Percentiles rank a stretch among this genome's conserved stretches.
Evolutionary conservation across 2,113 vertebrate genomes (phyloP).

Genomic region (Arizona elegans): DNA sequence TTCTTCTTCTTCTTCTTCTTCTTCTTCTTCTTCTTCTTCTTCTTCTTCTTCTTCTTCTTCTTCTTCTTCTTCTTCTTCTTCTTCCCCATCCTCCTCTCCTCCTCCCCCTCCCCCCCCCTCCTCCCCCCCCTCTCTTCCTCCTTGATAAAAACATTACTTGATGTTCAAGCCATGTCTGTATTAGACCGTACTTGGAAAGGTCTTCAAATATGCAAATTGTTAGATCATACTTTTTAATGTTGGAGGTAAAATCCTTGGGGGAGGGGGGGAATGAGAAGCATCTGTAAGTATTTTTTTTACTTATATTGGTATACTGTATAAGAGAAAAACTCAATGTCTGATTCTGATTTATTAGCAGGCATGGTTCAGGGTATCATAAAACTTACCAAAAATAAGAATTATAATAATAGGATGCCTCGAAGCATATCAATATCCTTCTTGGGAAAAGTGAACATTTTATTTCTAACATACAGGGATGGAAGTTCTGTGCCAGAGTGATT

Average conservation of each 20-base stretch:
- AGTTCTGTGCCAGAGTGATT: not conserved
- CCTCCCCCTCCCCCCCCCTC: accelerated
- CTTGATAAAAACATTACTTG: not conserved
- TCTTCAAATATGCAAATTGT: not conserved
- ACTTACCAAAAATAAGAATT: not conserved
- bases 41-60: too few species aligned
- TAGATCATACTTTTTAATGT: not conserved
- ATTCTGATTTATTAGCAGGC: not conserved
- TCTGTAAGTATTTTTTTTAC: not conserved
- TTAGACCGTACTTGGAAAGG: not conserved
- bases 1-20: too few species aligned
- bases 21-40: accelerated
- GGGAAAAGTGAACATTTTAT: not conserved
- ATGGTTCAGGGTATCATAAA: not conserved
- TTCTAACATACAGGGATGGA: not conserved
- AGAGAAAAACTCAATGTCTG: not conserved
- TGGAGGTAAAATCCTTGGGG: not conserved
- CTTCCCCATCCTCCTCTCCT: not conserved
- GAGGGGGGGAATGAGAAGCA: not conserved
- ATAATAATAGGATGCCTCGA: not conserved
- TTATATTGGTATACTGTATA: not conserved
- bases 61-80: accelerated
- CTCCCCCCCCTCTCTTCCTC: not conserved
- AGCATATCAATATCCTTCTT: not conserved
- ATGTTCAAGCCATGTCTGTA: not conserved